Evolutionary conservation across 2,113 vertebrate species (phyloP).

Genomic region (Centrocercus urophasianus): DNA sequence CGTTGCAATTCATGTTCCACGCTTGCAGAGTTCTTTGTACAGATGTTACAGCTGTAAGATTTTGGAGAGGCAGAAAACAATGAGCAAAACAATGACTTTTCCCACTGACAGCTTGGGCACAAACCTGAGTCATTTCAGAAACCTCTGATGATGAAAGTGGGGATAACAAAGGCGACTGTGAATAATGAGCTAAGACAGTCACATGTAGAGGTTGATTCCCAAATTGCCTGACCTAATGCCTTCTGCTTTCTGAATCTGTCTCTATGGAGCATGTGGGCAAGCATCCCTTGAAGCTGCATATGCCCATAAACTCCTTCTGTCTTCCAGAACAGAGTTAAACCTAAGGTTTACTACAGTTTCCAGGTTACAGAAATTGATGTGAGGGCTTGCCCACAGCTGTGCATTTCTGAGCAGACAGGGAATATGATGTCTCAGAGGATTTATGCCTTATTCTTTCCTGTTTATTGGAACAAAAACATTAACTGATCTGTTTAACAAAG

Average conservation of each 20-base stretch:
- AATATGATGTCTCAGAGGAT: constrained; percentile 21
- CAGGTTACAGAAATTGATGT: constrained; percentile 11
- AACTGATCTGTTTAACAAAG: constrained; percentile 48
- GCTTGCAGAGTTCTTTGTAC: background rate
- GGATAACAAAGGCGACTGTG: background rate
- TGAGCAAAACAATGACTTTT: background rate
- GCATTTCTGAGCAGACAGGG: background rate
- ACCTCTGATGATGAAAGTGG: background rate
- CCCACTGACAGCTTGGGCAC: background rate
- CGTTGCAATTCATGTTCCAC: background rate
- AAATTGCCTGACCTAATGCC: background rate
- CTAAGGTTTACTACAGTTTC: constrained; percentile 10
- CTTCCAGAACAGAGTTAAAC: background rate
- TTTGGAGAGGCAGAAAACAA: background rate
- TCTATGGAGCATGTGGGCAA: background rate
- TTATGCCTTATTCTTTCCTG: background rate
- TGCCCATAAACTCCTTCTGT: background rate
- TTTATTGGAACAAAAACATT: constrained; percentile 29
- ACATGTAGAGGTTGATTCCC: background rate
- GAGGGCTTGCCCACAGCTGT: constrained; percentile 4
- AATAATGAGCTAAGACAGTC: background rate
- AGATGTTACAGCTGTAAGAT: background rate
- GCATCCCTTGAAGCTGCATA: background rate
- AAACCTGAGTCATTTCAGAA: background rate
- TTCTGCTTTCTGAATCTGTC: background rate